These are phyloP conservation scores for Enteromius radiatus DNA, from an alignment of 2,797 vertebrate genomes.

Conservation along the genomic window DNA sequence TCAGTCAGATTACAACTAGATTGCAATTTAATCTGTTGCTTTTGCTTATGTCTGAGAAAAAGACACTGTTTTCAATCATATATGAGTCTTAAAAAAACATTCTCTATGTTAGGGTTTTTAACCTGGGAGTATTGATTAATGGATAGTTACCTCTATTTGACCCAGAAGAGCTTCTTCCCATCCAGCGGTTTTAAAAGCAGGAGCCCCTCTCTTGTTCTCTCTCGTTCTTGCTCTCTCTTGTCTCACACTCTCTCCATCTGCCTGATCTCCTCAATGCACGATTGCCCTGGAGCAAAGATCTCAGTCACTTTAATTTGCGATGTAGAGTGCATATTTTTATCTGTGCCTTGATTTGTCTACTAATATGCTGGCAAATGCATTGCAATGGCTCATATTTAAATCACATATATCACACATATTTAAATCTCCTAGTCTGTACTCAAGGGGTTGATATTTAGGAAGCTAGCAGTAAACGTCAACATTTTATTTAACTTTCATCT, in stretches of 20 bases:
- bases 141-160: conserved; percentile 2
- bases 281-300: not conserved
- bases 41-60: not conserved
- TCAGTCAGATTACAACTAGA: not conserved
- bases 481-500: no score
- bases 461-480: no score
- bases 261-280: not conserved
- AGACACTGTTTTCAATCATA: not conserved
- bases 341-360: not conserved
- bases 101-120: not conserved
- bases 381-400: not conserved
- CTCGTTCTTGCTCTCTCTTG: not conserved
- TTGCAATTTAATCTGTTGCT: not conserved
- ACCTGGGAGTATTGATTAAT: not conserved
- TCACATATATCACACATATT: not conserved
- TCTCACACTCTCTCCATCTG: conserved; percentile 6
- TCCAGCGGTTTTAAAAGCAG: not conserved
- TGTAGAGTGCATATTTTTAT: conserved; percentile 8
- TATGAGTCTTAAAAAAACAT: not conserved
- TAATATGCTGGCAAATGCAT: not conserved
- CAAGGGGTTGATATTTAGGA: no score
- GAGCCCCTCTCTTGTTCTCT: not conserved
- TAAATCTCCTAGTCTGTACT: not conserved
- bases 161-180: not conserved
- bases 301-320: conserved; percentile 1